Percentiles rank a stretch among this genome's conserved stretches.
These are phyloP conservation scores for Metallyticus violacea DNA, from an alignment of 2,888 invertebrate species.

Conservation along the genomic window DNA sequence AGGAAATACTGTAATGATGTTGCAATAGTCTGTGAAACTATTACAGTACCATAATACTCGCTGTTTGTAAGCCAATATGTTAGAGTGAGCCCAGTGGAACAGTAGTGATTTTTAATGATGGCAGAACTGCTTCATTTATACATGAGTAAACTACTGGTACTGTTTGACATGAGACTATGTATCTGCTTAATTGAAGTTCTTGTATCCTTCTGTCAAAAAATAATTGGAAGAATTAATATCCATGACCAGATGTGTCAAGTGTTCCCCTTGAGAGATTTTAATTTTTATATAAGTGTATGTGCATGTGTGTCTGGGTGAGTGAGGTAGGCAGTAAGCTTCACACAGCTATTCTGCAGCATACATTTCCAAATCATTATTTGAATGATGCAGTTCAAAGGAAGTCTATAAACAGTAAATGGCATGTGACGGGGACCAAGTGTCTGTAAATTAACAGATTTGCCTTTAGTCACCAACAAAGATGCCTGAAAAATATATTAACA, in stretches of 20 bases:
- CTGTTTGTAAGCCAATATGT: no score
- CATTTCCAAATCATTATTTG: background rate
- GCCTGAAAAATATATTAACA: no score
- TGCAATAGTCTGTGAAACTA: background rate
- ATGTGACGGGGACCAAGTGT: background rate
- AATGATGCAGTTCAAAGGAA: background rate
- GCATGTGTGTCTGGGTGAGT: background rate
- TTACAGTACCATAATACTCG: no score
- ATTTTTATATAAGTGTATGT: background rate
- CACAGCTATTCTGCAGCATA: background rate
- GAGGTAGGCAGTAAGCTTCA: background rate
- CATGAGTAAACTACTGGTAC: background rate
- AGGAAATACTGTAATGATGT: constrained; percentile 14
- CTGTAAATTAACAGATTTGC: background rate
- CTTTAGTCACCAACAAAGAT: background rate
- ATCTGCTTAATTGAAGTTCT: no score
- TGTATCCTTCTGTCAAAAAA: no score
- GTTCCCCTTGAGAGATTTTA: background rate
- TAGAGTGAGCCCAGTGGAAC: no score
- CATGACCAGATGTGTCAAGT: background rate
- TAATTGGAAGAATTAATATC: no score
- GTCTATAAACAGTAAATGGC: background rate
- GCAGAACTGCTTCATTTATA: no score
- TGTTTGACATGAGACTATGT: background rate
- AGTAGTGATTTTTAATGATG: no score